phyloP scores from a whole-genome alignment of 1,140 invertebrate genomes.

The Diuraphis noxia region DNA sequence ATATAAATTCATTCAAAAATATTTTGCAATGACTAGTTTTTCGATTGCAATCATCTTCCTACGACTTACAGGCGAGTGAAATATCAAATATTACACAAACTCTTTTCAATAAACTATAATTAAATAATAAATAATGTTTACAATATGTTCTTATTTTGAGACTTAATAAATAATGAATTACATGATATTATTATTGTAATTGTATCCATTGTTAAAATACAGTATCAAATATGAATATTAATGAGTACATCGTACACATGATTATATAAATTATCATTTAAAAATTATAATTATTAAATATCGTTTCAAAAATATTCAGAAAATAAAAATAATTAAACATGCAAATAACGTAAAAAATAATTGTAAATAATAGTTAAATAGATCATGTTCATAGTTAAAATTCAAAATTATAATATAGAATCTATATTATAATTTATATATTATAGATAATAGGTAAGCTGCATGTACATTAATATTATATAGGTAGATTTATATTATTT shows the following conservation, averaged over 20 bases:
- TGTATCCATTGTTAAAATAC: not conserved
- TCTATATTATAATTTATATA: no score
- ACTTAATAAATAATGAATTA: not conserved
- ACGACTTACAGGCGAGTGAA: not conserved
- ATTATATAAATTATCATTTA: no score
- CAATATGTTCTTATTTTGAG: not conserved
- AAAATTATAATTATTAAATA: no score
- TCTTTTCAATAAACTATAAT: not conserved
- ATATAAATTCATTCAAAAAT: not conserved
- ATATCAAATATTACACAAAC: not conserved
- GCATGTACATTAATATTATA: not conserved
- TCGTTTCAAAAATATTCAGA: no score
- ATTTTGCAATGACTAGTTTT: slow-evolving; percentile 17
- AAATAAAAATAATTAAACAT: no score
- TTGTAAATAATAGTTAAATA: no score
- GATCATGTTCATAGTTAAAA: no score
- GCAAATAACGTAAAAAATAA: not conserved
- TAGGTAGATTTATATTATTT: no score
- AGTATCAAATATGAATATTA: no score
- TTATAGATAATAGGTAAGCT: no score
- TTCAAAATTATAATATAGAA: no score
- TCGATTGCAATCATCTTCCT: slow-evolving; percentile 24
- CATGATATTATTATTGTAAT: not conserved
- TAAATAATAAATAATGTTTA: not conserved
- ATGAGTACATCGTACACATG: no score